Base-by-base conservation (phyloP, 2,113 vertebrate genomes). In the Limanda limanda region DNA sequence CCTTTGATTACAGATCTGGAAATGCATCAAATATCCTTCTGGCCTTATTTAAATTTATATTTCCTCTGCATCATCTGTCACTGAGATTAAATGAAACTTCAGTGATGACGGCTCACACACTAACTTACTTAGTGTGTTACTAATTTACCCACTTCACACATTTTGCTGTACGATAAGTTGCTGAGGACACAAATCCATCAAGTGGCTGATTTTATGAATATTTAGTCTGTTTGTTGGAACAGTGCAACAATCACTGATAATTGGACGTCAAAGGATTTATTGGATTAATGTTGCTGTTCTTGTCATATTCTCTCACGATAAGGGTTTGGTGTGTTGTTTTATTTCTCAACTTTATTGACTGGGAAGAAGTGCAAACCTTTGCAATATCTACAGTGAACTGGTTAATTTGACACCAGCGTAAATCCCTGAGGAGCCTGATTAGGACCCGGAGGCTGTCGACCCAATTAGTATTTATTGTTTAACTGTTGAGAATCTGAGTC, bases 221-320 rank as follows among this genome's bases (percentile, higher is more conserved):
- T 79, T 71, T 76, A 17, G 58, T 74, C 85, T 82, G 64, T 35
- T 76, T 81, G 40, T 24, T 31, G 20, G 17, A 58, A 24, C 78
- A 78, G 27, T 79, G 14, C 14, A 76, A 79, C 74, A 84, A 70
- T 68, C 69, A 78, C 35, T 78, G 68, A 80, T 83, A 86, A 84
- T 78, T 90, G 75, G 83, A 79, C 35, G 69, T 74, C 78, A 79
- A 71, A 71, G 45, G 74, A 85, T 83, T 86, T 82, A 81, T 65
- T 80, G 86, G 83, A 61, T 87, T 86, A 89, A 67, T 55, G 60
- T 47, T 68, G 14, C 20, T 52, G 48, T 78, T 78, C 73, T 76
- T 85, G 83, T 86, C 79, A 86, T 82, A 74, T 80, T 74, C 71
- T 74, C 71, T 76, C 56, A 59, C 18, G 42, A 58, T 59, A 4